These are phyloP conservation scores for Fukomys damarensis DNA, from an alignment of 2,113 vertebrate species.

Conservation along the genomic window DNA sequence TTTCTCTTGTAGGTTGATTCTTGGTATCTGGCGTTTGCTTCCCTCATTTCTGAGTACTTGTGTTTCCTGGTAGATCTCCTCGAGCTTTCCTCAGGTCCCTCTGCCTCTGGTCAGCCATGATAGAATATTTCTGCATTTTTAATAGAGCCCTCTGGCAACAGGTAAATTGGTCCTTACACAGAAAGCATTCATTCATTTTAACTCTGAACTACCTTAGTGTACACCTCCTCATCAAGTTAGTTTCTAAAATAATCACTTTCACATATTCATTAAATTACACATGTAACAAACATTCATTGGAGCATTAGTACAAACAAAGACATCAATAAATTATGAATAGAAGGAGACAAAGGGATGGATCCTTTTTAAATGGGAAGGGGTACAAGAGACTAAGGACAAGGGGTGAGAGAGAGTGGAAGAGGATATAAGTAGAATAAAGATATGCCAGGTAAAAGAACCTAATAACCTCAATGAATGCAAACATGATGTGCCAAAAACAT, in stretches of 20 bases:
- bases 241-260: slow-evolving; percentile 15
- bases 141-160: background rate
- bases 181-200: background rate
- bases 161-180: background rate
- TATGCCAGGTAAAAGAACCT: background rate
- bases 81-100: background rate
- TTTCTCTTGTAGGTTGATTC: background rate
- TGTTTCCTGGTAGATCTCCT: background rate
- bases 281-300: slow-evolving; percentile 19
- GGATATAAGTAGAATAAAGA: background rate
- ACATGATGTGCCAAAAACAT: background rate
- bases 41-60: background rate
- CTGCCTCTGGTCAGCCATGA: background rate
- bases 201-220: background rate
- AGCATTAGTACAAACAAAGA: background rate
- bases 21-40: background rate
- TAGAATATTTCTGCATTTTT: background rate
- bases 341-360: background rate
- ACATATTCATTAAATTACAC: background rate
- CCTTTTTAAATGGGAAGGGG: background rate
- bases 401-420: background rate
- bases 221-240: background rate
- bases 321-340: background rate
- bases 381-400: background rate
- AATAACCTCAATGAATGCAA: background rate